A percentile compares a stretch with the other conserved stretches of the same genome.
Conservation (phyloP, 2,888 invertebrate genomes). For the Allophyes oxyacanthae region DNA sequence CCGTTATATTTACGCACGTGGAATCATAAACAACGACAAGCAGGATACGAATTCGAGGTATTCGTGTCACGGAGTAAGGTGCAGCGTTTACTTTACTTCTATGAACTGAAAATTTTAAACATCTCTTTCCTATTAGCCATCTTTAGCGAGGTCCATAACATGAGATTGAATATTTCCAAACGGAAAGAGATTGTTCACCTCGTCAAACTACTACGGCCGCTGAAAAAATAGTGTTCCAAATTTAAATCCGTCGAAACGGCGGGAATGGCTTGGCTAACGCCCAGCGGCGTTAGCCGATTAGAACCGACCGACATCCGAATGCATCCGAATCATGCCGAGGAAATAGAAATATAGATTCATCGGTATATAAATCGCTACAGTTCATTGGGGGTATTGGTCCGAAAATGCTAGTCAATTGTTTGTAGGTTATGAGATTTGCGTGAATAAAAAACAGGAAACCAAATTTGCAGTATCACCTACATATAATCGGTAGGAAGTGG, state of each 20-base stretch:
- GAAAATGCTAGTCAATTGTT: constrained; percentile 16
- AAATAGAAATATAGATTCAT: constrained; percentile 57
- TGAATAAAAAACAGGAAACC: constrained; percentile 61
- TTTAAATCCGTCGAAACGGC: constrained; percentile 83
- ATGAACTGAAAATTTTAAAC: constrained; percentile 13
- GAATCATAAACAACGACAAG: constrained; percentile 74
- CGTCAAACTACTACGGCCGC: constrained; percentile 75
- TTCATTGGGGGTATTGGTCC: constrained; percentile 10
- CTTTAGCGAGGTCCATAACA: constrained; percentile 10
- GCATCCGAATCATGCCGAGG: constrained; percentile 67
- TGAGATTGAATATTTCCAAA: constrained; percentile 58
- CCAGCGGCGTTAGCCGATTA: constrained; percentile 77
- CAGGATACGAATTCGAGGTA: constrained; percentile 75
- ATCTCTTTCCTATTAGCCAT: constrained; percentile 13
- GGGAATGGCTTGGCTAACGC: constrained; percentile 85
- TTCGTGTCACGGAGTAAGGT: constrained; percentile 75
- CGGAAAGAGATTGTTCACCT: constrained; percentile 86
- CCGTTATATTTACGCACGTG: constrained; percentile 73
- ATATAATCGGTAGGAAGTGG: constrained; percentile 66
- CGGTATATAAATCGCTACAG: constrained; percentile 32
- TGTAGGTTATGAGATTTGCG: constrained; percentile 29
- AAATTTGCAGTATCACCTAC: constrained; percentile 61
- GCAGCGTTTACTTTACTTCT: constrained; percentile 55
- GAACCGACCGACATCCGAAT: constrained; percentile 73
- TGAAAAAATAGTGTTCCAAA: constrained; percentile 85